Percentiles rank a stretch among this genome's conserved stretches.
phyloP scores from a whole-genome alignment of 2,888 invertebrate genomes.

The Aporophyla nigra region DNA sequence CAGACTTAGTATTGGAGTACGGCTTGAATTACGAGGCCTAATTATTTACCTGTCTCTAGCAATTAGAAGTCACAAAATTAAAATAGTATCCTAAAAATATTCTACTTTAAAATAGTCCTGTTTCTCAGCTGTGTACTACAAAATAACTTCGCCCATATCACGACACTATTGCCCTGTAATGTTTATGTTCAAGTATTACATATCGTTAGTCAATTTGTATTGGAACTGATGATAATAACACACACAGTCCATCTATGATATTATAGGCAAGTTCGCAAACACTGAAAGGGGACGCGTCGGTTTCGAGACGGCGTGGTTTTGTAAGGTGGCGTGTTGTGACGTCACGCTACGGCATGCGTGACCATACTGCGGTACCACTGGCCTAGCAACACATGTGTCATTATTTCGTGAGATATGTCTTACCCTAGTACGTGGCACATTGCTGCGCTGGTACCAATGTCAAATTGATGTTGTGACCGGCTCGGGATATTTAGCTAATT shows the following conservation, averaged over 20 bases:
- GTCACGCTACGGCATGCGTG: conserved; percentile 44
- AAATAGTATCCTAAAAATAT: not conserved
- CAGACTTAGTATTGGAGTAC: not conserved
- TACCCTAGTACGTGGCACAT: not conserved
- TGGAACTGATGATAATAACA: conserved; percentile 42
- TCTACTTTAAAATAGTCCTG: not conserved
- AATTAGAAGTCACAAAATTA: conserved; percentile 45
- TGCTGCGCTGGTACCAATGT: not conserved
- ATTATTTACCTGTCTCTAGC: not conserved
- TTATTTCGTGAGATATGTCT: not conserved
- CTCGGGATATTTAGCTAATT: not conserved
- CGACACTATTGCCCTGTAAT: conserved; percentile 26
- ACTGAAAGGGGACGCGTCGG: conserved; percentile 65
- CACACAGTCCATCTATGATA: conserved; percentile 58
- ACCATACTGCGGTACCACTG: not conserved
- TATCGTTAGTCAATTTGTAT: conserved; percentile 59
- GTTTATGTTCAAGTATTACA: conserved; percentile 56
- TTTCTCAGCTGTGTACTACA: conserved; percentile 3
- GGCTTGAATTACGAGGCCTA: conserved; percentile 14
- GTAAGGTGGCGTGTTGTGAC: conserved; percentile 65
- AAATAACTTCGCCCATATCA: conserved; percentile 1
- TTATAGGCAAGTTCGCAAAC: conserved; percentile 56
- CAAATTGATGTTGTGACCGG: not conserved
- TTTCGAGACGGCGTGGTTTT: conserved; percentile 63
- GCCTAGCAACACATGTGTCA: not conserved